Base-by-base conservation (phyloP, 2,888 invertebrate genomes). In the Emmelina monodactyla region DNA sequence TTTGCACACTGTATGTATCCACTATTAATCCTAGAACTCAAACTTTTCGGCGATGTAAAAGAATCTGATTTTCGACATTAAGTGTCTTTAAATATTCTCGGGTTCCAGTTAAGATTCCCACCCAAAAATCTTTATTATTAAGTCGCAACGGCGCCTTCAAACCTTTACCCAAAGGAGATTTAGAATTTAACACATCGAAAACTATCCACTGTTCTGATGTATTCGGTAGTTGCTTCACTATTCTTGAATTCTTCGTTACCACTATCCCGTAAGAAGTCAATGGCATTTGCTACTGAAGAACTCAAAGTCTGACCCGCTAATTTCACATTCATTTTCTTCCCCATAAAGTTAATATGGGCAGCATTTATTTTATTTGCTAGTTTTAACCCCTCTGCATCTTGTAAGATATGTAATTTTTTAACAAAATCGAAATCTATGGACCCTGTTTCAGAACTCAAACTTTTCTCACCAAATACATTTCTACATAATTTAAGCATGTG, bases 301-400 rank as follows among this genome's bases (percentile, higher is more conserved):
- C 41, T 43, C 9, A 45, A 19, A 9, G 33, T 22, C 31, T 45
- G 40, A 1, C 37, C 38, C 3, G 42, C 45, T n/a, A 43, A 16
- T 31, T 28, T 19, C 0, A 42, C 43, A 33, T 44, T 46, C 40
- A 43, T 44, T 37, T 44, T 44, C 39, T 43, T 41, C 3, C 14
- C 14, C 4, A 5, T 3, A 29, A 31, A 42, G 22, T 37, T 29
- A 11, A 42, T 11, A 34, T 38, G 40, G 3, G 9, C 9, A 16
- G 16, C 12, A 11, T 33, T 25, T 11, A 43, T 14, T 40, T 41
- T 45, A 31, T 40, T 43, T 6, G 37, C 35, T 16, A 43, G 31
- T 37, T 14, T 41, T 35, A 43, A 35, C n/a, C 43, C 42, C 22
- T 45, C 41, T 22, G 39, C n/a, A 13, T 39, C 34, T 41, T 46